Evolutionary conservation across 2,888 invertebrate species (phyloP).

Genomic region (Acrobasis repandana): DNA sequence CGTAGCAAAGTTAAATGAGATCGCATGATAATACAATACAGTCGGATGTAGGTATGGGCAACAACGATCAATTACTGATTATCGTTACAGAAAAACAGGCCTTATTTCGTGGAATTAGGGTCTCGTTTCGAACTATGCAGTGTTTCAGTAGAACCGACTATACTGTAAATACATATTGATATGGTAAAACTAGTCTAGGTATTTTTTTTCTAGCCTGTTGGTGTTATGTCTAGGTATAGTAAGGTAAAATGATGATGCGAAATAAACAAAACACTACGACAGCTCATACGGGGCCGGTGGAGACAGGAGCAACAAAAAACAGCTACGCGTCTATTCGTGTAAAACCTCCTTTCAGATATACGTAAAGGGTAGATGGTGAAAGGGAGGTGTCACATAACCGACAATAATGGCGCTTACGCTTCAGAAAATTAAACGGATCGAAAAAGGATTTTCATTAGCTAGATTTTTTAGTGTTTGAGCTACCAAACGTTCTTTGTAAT

Average conservation of each 20-base stretch:
- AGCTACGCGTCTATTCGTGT: slow-evolving; percentile 50
- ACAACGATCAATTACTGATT: too few species aligned
- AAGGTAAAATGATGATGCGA: slow-evolving; percentile 29
- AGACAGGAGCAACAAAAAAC: slow-evolving; percentile 74
- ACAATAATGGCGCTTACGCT: slow-evolving; percentile 20
- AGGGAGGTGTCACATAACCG: slow-evolving; percentile 34
- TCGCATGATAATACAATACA: not conserved
- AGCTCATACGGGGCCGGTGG: slow-evolving; percentile 69
- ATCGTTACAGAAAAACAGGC: too few species aligned
- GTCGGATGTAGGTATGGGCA: not conserved
- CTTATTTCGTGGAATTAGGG: too few species aligned
- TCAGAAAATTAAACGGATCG: slow-evolving; percentile 20
- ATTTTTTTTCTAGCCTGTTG: too few species aligned
- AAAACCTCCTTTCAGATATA: slow-evolving; percentile 43
- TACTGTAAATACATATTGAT: too few species aligned
- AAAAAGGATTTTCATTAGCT: slow-evolving; percentile 9
- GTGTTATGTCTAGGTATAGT: too few species aligned
- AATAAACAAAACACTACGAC: slow-evolving; percentile 43
- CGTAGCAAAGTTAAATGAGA: not conserved
- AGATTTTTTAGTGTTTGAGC: too few species aligned
- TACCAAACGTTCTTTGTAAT: too few species aligned
- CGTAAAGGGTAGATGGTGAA: not conserved
- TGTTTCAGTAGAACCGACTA: too few species aligned
- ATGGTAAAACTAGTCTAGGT: too few species aligned
- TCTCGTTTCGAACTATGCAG: too few species aligned